Conservation (phyloP, 2,113 vertebrate genomes). For the Colinus virginianus region DNA sequence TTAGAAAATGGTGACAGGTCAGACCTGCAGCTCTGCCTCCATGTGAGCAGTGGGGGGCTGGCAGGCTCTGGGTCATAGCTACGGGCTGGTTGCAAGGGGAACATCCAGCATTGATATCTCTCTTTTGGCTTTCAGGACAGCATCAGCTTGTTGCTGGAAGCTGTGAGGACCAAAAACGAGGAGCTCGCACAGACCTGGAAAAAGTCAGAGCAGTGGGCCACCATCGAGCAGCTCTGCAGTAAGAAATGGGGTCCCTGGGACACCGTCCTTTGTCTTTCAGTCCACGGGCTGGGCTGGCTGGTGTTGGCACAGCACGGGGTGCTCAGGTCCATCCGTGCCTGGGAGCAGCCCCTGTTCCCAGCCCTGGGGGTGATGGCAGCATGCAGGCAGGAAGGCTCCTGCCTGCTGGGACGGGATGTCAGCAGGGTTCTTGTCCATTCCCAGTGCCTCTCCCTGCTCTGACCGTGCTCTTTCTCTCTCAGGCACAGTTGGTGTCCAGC, state of each 20-base stretch:
- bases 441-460: neutral
- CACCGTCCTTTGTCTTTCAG: neutral
- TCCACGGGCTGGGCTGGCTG: neutral
- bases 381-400: neutral
- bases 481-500: constrained; percentile 94
- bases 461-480: neutral
- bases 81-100: fast-evolving
- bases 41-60: neutral
- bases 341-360: fast-evolving
- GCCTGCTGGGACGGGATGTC: neutral
- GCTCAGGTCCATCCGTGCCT: neutral
- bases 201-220: constrained; percentile 98
- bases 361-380: neutral
- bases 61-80: neutral
- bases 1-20: neutral
- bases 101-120: neutral
- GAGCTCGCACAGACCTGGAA: constrained; percentile 97
- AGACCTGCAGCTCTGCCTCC: neutral
- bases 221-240: constrained; percentile 98
- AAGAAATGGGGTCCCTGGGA: constrained; percentile 58
- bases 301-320: neutral
- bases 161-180: constrained; percentile 92
- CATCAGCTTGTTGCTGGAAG: constrained; percentile 94
- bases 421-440: no score
- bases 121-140: constrained; percentile 85